Evolutionary conservation across 92 coral and sea anemone species (phyloP).

Genomic region (Bergia sp.): DNA sequence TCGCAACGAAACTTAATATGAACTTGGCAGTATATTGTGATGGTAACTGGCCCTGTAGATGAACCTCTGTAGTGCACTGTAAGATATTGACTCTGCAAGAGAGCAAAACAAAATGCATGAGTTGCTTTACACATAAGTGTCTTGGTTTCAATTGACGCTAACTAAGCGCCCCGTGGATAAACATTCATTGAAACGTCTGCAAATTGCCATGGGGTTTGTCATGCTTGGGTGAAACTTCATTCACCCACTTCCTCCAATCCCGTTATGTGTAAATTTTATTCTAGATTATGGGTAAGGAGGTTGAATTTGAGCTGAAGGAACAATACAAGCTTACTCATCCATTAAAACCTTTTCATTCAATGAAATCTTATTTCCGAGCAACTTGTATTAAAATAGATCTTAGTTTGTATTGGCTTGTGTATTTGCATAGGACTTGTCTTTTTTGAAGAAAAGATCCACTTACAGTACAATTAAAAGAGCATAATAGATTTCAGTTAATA

Average conservation of each 20-base stretch:
- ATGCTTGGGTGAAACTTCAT: constrained; percentile 20
- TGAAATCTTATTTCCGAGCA: constrained; percentile 33
- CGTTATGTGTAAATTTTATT: constrained; percentile 43
- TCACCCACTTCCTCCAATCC: constrained; percentile 26
- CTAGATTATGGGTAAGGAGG: background rate
- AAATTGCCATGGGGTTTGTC: constrained; percentile 24
- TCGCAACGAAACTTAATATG: background rate
- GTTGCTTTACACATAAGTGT: constrained; percentile 26
- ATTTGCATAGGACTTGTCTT: constrained; percentile 39
- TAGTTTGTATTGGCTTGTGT: constrained; percentile 34
- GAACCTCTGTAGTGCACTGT: background rate
- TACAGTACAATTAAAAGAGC: background rate
- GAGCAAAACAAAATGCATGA: constrained; percentile 42
- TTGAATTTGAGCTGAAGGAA: background rate
- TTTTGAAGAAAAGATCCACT: constrained; percentile 33
- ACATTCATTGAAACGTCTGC: constrained; percentile 15
- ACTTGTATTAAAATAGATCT: constrained; percentile 29
- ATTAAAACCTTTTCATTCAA: constrained; percentile 36
- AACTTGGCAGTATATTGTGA: background rate
- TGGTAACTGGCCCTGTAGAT: background rate
- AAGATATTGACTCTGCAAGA: constrained; percentile 46
- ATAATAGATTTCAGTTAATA: background rate
- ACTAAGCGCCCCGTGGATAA: constrained; percentile 31
- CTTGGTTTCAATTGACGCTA: constrained; percentile 15
- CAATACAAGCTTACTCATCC: constrained; percentile 49